These are phyloP conservation scores for Linhomoeus sp. DNA, from an alignment of 2,888 invertebrate genomes.

Conservation along the genomic window DNA sequence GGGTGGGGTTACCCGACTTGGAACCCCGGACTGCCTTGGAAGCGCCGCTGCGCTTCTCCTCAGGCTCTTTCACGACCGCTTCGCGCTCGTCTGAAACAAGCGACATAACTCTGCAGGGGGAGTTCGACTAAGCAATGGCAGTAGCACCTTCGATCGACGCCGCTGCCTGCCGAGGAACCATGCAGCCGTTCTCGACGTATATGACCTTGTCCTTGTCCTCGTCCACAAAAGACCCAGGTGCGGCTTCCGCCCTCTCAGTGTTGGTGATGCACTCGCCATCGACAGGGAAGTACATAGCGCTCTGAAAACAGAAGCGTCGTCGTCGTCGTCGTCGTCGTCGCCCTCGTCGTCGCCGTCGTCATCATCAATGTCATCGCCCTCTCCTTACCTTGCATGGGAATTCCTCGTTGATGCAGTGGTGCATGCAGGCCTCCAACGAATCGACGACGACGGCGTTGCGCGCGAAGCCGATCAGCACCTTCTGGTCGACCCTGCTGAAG, in stretches of 20 bases:
- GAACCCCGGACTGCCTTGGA: too few species aligned
- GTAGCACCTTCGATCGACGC: too few species aligned
- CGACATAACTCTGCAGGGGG: too few species aligned
- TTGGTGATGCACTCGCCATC: constrained; percentile 27
- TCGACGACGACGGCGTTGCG: constrained; percentile 13
- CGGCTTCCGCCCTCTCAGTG: constrained; percentile 16
- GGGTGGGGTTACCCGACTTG: not conserved
- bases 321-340: too few species aligned
- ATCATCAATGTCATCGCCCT: not conserved
- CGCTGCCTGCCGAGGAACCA: too few species aligned
- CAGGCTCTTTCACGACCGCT: constrained; percentile 2
- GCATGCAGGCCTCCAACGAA: constrained; percentile 19
- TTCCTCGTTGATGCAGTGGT: constrained; percentile 15
- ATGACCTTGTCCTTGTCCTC: constrained; percentile 18
- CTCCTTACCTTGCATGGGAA: not conserved
- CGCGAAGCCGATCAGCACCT: constrained; percentile 21
- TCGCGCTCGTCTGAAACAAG: too few species aligned
- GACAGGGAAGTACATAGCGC: constrained; percentile 26
- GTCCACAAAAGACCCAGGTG: too few species aligned
- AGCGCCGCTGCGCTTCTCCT: too few species aligned
- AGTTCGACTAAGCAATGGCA: too few species aligned
- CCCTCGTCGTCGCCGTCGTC: not conserved
- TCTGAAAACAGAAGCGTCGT: constrained; percentile 14
- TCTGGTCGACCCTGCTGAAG: constrained; percentile 22
- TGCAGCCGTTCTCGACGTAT: constrained; percentile 24